phyloP scores from a whole-genome alignment of 2,113 vertebrate genomes.

The Nerophis lumbriciformis region DNA sequence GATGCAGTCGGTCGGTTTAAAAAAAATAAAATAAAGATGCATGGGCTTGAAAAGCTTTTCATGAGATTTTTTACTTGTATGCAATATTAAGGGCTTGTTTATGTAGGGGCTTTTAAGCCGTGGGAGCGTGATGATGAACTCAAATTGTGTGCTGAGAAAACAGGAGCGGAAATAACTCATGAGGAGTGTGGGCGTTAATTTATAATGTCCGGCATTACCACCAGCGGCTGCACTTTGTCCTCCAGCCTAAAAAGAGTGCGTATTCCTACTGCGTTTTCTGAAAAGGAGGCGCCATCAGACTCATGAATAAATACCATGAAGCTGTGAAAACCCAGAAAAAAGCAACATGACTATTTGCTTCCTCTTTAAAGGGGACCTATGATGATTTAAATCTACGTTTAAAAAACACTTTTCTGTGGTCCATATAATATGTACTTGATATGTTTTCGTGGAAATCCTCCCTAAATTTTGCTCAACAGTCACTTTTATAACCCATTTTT shows the following conservation, averaged over 20 bases:
- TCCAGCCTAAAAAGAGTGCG: slow-evolving; percentile 36
- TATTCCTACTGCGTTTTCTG: slow-evolving; percentile 28
- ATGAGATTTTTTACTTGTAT: slow-evolving; percentile 10
- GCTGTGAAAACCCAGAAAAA: slow-evolving; percentile 22
- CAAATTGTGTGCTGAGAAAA: neutral
- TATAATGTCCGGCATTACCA: slow-evolving; percentile 36
- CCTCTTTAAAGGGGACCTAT: slow-evolving; percentile 9
- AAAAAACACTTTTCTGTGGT: too few relatives aligned
- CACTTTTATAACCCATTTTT: too few relatives aligned
- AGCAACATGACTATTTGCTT: slow-evolving; percentile 33
- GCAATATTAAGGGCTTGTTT: slow-evolving; percentile 20
- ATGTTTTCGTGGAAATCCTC: too few relatives aligned
- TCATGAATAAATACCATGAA: slow-evolving; percentile 46
- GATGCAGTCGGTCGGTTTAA: neutral
- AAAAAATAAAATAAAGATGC: neutral
- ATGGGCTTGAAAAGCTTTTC: slow-evolving; percentile 6
- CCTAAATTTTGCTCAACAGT: too few relatives aligned
- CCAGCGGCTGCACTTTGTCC: slow-evolving; percentile 46
- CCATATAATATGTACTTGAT: too few relatives aligned
- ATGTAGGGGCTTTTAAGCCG: slow-evolving; percentile 6
- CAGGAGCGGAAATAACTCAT: neutral
- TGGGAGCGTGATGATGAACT: slow-evolving; percentile 15
- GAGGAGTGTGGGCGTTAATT: slow-evolving; percentile 26
- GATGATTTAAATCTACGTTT: too few relatives aligned
- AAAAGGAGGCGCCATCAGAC: slow-evolving; percentile 42